A percentile compares a stretch with the other conserved stretches of the same genome.
Evolutionary conservation across 1,140 invertebrate species (phyloP).

Genomic region (Propsilocerus akamusi): DNA sequence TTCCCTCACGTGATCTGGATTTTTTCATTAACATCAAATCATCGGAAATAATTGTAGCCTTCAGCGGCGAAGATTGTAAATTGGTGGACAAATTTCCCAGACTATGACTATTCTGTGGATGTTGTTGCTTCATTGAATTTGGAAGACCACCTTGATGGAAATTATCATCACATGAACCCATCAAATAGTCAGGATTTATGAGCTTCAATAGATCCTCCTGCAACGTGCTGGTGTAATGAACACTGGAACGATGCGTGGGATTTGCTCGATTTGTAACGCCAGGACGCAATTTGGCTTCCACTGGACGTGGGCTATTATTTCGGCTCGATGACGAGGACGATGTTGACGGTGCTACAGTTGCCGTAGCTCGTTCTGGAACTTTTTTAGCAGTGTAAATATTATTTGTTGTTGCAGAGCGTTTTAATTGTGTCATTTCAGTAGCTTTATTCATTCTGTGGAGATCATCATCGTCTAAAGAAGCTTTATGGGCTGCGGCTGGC

Average conservation of each 20-base stretch:
- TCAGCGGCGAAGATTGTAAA: conserved; percentile 1
- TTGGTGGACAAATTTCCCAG: conserved; percentile 8
- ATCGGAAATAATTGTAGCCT: neutral
- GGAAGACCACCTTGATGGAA: conserved; percentile 4
- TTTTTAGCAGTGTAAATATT: conserved; percentile 14
- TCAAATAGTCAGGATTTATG: conserved; percentile 66
- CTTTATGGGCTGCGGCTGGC: neutral
- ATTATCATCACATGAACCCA: conserved; percentile 24
- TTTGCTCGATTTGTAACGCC: conserved; percentile 22
- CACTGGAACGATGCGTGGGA: conserved; percentile 32
- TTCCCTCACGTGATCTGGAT: conserved; percentile 31
- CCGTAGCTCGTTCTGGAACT: conserved; percentile 7
- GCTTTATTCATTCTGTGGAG: neutral
- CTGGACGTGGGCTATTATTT: conserved; percentile 39
- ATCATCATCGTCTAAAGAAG: neutral
- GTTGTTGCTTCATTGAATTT: neutral
- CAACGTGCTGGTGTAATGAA: conserved; percentile 45
- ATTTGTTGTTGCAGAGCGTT: conserved; percentile 6
- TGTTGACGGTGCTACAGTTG: conserved; percentile 29
- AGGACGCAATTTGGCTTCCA: conserved; percentile 27
- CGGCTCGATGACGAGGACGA: conserved; percentile 27
- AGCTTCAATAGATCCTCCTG: conserved; percentile 79
- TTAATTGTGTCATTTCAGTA: conserved; percentile 1
- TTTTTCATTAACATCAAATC: conserved; percentile 15
- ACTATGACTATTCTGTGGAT: conserved; percentile 9